Conservation (phyloP, 1,140 invertebrate genomes). For the Battus philenor region DNA sequence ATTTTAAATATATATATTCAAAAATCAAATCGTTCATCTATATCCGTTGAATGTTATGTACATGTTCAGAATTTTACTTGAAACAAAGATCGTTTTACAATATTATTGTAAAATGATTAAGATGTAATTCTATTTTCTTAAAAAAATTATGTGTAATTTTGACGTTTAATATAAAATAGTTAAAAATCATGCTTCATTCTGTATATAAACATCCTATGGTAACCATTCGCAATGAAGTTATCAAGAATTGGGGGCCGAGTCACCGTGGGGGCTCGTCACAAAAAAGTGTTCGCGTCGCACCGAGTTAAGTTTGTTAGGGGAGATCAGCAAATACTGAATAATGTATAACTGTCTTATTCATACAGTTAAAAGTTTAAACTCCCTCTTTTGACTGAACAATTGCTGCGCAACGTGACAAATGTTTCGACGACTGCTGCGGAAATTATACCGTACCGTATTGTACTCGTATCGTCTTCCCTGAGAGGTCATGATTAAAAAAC, state of each 20-base stretch:
- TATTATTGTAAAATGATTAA: too few species aligned
- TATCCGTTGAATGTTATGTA: too few species aligned
- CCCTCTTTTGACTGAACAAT: slow-evolving; percentile 62
- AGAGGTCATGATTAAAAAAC: too few species aligned
- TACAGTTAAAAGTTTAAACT: slow-evolving; percentile 65
- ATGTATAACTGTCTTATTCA: slow-evolving; percentile 56
- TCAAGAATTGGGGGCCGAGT: slow-evolving; percentile 49
- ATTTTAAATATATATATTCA: too few species aligned
- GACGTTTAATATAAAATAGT: too few species aligned
- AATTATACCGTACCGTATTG: too few species aligned
- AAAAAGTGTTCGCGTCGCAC: slow-evolving; percentile 54
- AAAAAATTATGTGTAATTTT: too few species aligned
- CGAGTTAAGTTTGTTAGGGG: slow-evolving; percentile 45
- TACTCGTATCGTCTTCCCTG: too few species aligned
- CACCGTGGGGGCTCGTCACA: slow-evolving; percentile 37
- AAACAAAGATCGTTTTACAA: too few species aligned
- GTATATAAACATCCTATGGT: slow-evolving; percentile 28
- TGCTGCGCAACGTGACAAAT: slow-evolving; percentile 52
- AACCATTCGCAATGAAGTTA: slow-evolving; percentile 63
- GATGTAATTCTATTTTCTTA: too few species aligned
- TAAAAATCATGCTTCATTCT: slow-evolving; percentile 24
- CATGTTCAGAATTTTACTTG: too few species aligned
- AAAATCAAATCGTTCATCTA: too few species aligned
- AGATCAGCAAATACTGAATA: slow-evolving; percentile 54
- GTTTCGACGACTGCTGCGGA: slow-evolving; percentile 32